These are phyloP conservation scores for Champsocephalus esox DNA, from an alignment of 2,797 vertebrate species.

Conservation along the genomic window DNA sequence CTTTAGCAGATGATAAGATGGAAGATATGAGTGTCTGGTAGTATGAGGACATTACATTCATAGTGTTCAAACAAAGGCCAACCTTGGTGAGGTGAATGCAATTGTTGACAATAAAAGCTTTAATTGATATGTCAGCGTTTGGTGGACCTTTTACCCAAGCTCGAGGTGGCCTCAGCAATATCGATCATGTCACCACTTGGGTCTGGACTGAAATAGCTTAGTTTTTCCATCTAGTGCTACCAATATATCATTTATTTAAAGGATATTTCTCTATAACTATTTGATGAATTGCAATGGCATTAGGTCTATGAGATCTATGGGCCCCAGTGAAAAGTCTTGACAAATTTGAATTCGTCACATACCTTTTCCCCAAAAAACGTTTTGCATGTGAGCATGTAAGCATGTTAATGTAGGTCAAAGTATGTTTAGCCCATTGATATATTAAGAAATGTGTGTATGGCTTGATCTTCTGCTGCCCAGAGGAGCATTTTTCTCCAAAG, in stretches of 20 bases:
- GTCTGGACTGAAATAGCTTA: neutral
- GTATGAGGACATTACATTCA: conserved; percentile 14
- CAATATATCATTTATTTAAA: too few relatives aligned
- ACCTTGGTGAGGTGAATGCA: neutral
- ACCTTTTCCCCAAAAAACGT: neutral
- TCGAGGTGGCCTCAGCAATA: neutral
- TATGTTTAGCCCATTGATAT: neutral
- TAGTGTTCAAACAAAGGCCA: neutral
- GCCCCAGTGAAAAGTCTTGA: too few relatives aligned
- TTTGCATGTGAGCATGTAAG: neutral
- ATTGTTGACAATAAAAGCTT: conserved; percentile 4
- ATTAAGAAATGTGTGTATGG: neutral
- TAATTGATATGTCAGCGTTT: neutral
- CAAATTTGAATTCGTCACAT: neutral
- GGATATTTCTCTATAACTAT: neutral
- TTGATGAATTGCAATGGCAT: neutral
- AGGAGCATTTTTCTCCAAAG: neutral
- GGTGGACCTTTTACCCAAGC: neutral
- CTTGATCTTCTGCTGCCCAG: neutral
- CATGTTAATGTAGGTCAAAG: neutral
- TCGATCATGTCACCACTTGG: neutral
- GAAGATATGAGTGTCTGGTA: conserved; percentile 8
- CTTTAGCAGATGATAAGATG: conserved; percentile 29
- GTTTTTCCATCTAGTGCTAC: too few relatives aligned
- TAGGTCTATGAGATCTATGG: neutral